phyloP scores from a whole-genome alignment of 2,888 invertebrate species.

The Idaea dimidiata region DNA sequence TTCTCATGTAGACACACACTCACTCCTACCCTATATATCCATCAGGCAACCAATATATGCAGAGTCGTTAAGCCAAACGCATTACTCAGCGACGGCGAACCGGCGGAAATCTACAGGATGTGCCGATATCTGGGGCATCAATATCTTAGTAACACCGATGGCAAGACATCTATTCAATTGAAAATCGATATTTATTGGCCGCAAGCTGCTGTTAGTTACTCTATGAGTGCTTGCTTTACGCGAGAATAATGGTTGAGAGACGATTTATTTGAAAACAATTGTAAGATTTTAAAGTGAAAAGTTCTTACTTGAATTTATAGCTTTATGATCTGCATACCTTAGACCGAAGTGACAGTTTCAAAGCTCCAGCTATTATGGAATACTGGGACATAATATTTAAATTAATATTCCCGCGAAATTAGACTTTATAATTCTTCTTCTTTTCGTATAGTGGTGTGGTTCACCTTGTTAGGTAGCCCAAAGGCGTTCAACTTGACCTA shows the following conservation, averaged over 20 bases:
- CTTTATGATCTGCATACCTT: too few relatives aligned
- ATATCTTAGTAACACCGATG: conserved; percentile 46
- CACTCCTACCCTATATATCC: conserved; percentile 20
- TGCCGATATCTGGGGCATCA: conserved; percentile 60
- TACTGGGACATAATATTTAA: too few relatives aligned
- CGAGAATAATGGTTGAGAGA: background rate
- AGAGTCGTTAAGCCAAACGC: conserved; percentile 57
- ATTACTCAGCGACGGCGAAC: conserved; percentile 48
- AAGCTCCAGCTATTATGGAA: too few relatives aligned
- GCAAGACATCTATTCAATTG: conserved; percentile 49
- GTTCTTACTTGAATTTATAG: background rate
- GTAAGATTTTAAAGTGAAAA: background rate
- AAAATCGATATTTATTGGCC: conserved; percentile 50
- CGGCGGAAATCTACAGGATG: conserved; percentile 60
- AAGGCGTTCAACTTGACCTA: too few relatives aligned
- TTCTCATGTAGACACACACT: conserved; percentile 17
- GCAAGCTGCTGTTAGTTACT: conserved; percentile 33
- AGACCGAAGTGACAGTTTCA: too few relatives aligned
- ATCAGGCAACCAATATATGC: conserved; percentile 29
- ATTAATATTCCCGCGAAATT: too few relatives aligned
- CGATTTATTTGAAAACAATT: background rate
- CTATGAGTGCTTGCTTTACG: background rate
- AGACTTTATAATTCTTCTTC: too few relatives aligned
- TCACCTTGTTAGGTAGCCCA: too few relatives aligned
- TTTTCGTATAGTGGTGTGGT: too few relatives aligned